phyloP scores from a whole-genome alignment of 1,140 invertebrate species.

The Lanistes nyassanus region DNA sequence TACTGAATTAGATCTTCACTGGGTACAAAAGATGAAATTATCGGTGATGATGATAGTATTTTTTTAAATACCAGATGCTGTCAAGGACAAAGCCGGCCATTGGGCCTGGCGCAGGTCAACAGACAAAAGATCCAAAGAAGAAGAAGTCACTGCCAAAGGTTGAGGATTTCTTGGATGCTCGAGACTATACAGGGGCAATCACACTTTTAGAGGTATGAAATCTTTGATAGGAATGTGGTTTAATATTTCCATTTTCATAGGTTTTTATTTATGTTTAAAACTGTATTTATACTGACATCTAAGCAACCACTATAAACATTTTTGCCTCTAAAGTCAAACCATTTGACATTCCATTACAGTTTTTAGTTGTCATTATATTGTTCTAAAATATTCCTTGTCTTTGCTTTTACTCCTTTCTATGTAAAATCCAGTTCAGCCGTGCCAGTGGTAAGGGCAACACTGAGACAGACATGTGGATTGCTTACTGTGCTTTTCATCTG shows the following conservation, averaged over 20 bases:
- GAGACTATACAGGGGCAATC: slow-evolving; percentile 94
- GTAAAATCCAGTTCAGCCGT: slow-evolving; percentile 68
- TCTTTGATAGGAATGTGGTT: not conserved
- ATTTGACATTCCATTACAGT: not conserved
- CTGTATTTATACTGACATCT: not conserved
- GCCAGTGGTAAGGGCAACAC: slow-evolving; percentile 71
- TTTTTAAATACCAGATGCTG: slow-evolving; percentile 58
- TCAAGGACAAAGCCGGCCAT: slow-evolving; percentile 66
- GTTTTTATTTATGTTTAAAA: not conserved
- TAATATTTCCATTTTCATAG: not conserved
- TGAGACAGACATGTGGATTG: slow-evolving; percentile 86
- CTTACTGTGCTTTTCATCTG: slow-evolving; percentile 94
- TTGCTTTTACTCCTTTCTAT: slow-evolving; percentile 5
- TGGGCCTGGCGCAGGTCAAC: slow-evolving; percentile 55
- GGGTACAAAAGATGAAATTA: not conserved
- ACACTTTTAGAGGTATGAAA: slow-evolving; percentile 85
- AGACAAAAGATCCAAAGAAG: slow-evolving; percentile 62
- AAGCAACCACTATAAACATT: not conserved
- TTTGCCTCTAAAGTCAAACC: no score
- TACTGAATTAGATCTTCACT: not conserved
- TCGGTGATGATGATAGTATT: not conserved
- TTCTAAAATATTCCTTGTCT: not conserved
- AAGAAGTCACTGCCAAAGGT: slow-evolving; percentile 77
- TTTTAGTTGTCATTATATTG: not conserved
- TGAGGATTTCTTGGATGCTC: slow-evolving; percentile 88